Percentiles rank a stretch among this genome's conserved stretches.
Evolutionary conservation across 1,140 invertebrate species (phyloP).

Genomic region (Dendrolimus kikuchii): DNA sequence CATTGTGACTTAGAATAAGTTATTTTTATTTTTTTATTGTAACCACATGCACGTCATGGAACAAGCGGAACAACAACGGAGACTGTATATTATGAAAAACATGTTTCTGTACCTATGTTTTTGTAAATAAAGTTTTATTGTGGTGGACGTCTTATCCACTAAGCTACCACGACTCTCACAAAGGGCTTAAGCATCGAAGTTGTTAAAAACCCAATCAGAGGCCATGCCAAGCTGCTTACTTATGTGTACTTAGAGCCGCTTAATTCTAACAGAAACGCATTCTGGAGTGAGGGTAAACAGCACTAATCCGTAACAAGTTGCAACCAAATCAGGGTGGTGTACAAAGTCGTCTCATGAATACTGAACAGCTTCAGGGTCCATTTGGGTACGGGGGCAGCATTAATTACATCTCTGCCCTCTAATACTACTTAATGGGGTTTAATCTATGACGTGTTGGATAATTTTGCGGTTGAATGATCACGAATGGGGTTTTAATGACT

Average conservation of each 20-base stretch:
- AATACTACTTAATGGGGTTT: not conserved
- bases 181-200: not conserved
- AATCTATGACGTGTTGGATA: not conserved
- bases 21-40: too few relatives aligned
- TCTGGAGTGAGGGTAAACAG: conserved; percentile 22
- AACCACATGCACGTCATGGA: too few relatives aligned
- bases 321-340: conserved; percentile 46
- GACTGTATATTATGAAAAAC: too few relatives aligned
- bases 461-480: not conserved
- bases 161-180: not conserved
- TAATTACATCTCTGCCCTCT: conserved; percentile 21
- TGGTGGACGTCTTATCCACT: too few relatives aligned
- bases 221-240: conserved; percentile 21
- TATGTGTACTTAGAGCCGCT: conserved; percentile 19
- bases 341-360: conserved; percentile 49
- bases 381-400: conserved; percentile 14
- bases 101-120: too few relatives aligned
- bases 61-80: too few relatives aligned
- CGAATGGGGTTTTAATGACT: too few relatives aligned
- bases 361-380: conserved; percentile 21
- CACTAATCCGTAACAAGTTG: conserved; percentile 52
- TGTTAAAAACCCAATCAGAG: conserved; percentile 8
- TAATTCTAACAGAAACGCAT: conserved; percentile 33
- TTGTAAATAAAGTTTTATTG: too few relatives aligned
- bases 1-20: too few relatives aligned